Evolutionary conservation across 2,888 invertebrate genomes (phyloP).

Genomic region (Tetramorium bicarinatum): DNA sequence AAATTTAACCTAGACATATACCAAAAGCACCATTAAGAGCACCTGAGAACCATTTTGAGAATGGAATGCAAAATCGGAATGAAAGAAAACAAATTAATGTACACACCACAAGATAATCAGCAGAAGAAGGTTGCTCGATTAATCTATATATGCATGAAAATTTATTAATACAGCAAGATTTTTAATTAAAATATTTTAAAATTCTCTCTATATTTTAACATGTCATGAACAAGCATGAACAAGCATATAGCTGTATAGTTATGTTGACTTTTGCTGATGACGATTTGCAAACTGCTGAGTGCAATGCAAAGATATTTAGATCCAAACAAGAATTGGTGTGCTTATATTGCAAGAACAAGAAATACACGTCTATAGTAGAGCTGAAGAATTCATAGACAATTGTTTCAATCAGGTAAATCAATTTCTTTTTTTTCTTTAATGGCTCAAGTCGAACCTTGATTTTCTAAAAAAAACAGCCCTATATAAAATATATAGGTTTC

Average conservation of each 20-base stretch:
- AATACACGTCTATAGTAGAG: slow-evolving; percentile 87
- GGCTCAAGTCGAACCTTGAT: not conserved
- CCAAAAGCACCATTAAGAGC: slow-evolving; percentile 79
- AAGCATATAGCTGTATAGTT: slow-evolving; percentile 79
- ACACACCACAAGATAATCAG: slow-evolving; percentile 31
- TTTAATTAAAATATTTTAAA: slow-evolving; percentile 9
- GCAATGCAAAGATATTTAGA: slow-evolving; percentile 87
- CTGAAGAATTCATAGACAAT: slow-evolving; percentile 88
- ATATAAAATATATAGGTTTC: not conserved
- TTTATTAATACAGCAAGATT: not conserved
- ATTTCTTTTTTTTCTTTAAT: not conserved
- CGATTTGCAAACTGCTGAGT: slow-evolving; percentile 87
- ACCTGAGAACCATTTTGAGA: slow-evolving; percentile 70
- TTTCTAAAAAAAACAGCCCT: not conserved
- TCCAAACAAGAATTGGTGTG: slow-evolving; percentile 82
- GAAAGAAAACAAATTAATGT: not conserved
- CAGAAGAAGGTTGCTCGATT: slow-evolving; percentile 62
- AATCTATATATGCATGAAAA: not conserved
- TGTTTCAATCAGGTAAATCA: slow-evolving; percentile 87
- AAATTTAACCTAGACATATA: slow-evolving; percentile 68
- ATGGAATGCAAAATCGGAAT: slow-evolving; percentile 1
- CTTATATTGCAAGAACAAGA: slow-evolving; percentile 87
- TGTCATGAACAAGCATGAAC: slow-evolving; percentile 68
- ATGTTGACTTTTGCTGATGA: slow-evolving; percentile 88
- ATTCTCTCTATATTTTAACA: slow-evolving; percentile 1